phyloP scores from a whole-genome alignment of 2,888 invertebrate genomes.

The Neria commutata region DNA sequence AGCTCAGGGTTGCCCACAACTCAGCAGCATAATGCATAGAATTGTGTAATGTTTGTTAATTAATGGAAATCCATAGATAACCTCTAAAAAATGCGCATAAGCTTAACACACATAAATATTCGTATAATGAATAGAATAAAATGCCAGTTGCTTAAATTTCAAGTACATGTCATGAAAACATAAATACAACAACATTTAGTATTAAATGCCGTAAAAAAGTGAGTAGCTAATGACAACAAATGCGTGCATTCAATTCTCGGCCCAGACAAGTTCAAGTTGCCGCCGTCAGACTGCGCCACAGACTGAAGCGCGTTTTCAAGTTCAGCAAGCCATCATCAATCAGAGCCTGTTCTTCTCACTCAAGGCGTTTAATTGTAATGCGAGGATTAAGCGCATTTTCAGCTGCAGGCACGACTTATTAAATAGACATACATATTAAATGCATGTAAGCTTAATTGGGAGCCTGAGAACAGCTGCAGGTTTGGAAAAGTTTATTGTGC shows the following conservation, averaged over 20 bases:
- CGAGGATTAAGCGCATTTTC: background rate
- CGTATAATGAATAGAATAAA: too few species aligned
- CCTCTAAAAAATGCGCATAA: background rate
- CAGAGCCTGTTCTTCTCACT: too few species aligned
- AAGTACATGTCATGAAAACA: background rate
- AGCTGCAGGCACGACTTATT: background rate
- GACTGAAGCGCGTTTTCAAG: background rate
- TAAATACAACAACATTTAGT: background rate
- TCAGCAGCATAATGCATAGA: too few species aligned
- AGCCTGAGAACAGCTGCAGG: too few species aligned
- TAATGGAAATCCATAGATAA: background rate
- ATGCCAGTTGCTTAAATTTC: background rate
- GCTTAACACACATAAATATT: too few species aligned
- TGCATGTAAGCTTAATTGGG: too few species aligned
- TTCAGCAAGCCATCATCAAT: background rate
- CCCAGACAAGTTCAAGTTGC: background rate
- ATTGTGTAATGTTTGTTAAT: too few species aligned
- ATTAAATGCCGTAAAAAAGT: background rate
- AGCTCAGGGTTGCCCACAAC: too few species aligned
- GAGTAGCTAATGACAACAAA: background rate
- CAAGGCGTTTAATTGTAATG: too few species aligned
- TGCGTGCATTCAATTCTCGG: background rate
- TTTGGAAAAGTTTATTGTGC: too few species aligned
- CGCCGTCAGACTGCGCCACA: background rate
- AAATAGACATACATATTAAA: background rate